phyloP scores from a whole-genome alignment of 1,140 invertebrate genomes.

The Drosophila sp. region DNA sequence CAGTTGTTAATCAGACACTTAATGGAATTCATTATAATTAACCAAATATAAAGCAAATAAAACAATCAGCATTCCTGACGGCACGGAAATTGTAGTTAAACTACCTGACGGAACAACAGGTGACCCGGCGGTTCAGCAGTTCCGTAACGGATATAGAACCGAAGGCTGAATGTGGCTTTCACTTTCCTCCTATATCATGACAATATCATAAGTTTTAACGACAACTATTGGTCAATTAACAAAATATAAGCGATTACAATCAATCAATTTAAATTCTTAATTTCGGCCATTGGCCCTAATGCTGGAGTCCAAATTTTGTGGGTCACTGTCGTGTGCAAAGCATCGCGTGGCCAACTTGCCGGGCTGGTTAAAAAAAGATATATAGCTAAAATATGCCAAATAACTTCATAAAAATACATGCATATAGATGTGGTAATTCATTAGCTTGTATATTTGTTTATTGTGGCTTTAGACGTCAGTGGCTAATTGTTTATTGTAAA shows the following conservation, averaged over 20 bases:
- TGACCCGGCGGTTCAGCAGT: constrained; percentile 55
- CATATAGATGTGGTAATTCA: constrained; percentile 30
- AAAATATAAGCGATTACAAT: constrained; percentile 12
- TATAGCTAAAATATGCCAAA: constrained; percentile 8
- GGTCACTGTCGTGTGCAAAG: constrained; percentile 54
- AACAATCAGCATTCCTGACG: constrained; percentile 40
- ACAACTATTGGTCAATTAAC: constrained; percentile 15
- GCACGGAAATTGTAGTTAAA: constrained; percentile 54
- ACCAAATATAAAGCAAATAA: constrained; percentile 15
- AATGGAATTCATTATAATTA: constrained; percentile 38
- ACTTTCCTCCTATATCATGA: constrained; percentile 38
- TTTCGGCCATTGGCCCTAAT: constrained; percentile 25
- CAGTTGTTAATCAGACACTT: constrained; percentile 41
- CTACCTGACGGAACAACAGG: constrained; percentile 35
- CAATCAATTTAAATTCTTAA: background rate
- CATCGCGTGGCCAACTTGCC: constrained; percentile 31
- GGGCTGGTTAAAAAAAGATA: constrained; percentile 44
- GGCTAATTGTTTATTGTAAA: constrained; percentile 50
- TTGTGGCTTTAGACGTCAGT: background rate
- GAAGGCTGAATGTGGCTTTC: constrained; percentile 33
- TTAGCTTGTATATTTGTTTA: constrained; percentile 19
- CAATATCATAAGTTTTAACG: constrained; percentile 8
- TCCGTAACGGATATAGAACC: constrained; percentile 47
- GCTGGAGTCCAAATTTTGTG: constrained; percentile 49
- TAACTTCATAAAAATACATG: constrained; percentile 1